A percentile compares a stretch with the other conserved stretches of the same genome.
phyloP scores from a whole-genome alignment of 2,888 invertebrate species.

The Catocala fraxini region DNA sequence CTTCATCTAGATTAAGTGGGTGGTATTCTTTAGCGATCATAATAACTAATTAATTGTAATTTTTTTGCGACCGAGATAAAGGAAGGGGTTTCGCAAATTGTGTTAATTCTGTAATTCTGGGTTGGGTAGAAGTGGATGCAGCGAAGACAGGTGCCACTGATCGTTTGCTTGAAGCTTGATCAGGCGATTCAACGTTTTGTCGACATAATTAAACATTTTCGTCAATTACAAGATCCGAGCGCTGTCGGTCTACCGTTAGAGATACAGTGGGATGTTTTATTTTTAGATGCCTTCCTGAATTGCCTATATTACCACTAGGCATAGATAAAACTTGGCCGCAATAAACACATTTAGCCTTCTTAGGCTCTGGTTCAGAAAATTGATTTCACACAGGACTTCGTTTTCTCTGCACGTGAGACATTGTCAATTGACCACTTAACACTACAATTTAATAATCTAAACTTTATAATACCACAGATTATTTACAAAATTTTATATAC shows the following conservation, averaged over 20 bases:
- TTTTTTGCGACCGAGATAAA: not conserved
- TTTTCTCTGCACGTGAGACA: not conserved
- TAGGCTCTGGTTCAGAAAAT: not conserved
- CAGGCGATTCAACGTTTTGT: too few relatives aligned
- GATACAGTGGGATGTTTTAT: not conserved
- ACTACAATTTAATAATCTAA: too few relatives aligned
- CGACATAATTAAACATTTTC: too few relatives aligned
- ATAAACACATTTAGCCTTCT: not conserved
- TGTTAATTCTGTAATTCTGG: not conserved
- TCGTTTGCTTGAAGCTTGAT: too few relatives aligned
- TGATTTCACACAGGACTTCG: not conserved
- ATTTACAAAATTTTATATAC: too few relatives aligned
- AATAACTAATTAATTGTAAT: not conserved
- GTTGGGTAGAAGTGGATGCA: not conserved
- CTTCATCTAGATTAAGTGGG: not conserved
- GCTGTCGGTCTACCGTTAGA: not conserved
- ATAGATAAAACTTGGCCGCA: not conserved
- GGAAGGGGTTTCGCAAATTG: not conserved
- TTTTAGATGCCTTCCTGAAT: not conserved
- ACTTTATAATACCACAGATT: too few relatives aligned
- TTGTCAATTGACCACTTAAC: too few relatives aligned
- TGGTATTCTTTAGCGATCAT: not conserved
- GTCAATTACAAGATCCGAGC: not conserved
- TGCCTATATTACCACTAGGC: not conserved
- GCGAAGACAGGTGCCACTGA: not conserved